Evolutionary conservation across 2,888 invertebrate genomes (phyloP).

Genomic region (Parnassius glacialis): DNA sequence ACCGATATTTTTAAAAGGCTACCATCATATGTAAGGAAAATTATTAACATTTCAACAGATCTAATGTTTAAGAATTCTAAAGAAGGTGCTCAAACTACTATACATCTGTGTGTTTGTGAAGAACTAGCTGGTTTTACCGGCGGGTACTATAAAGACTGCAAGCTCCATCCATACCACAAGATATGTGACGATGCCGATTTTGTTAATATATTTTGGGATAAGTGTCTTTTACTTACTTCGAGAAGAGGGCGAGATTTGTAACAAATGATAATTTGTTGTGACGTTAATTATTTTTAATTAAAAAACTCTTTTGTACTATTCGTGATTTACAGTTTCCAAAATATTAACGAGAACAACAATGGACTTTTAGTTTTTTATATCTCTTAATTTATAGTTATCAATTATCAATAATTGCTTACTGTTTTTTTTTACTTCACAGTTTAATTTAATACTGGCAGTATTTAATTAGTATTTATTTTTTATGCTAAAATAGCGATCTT

Average conservation of each 20-base stretch:
- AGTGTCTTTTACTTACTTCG: conserved; percentile 35
- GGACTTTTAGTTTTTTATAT: too few relatives aligned
- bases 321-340: too few relatives aligned
- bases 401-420: too few relatives aligned
- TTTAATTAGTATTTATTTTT: too few relatives aligned
- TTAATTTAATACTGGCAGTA: too few relatives aligned
- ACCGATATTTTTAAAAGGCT: conserved; percentile 87
- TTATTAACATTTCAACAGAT: conserved; percentile 78
- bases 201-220: conserved; percentile 89
- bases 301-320: too few relatives aligned
- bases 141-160: conserved; percentile 89
- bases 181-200: conserved; percentile 83
- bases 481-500: too few relatives aligned
- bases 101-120: conserved; percentile 87
- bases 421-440: too few relatives aligned
- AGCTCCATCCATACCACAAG: conserved; percentile 68
- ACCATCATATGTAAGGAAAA: conserved; percentile 60
- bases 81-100: conserved; percentile 89
- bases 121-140: conserved; percentile 85
- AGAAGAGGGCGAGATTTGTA: not conserved
- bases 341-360: too few relatives aligned
- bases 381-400: too few relatives aligned
- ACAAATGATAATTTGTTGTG: not conserved
- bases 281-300: too few relatives aligned
- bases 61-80: conserved; percentile 84